Evolutionary conservation across 2,888 invertebrate species (phyloP), one percentile per base, ranked within the genome.

Genomic region (Rotaria sp.): DNA sequence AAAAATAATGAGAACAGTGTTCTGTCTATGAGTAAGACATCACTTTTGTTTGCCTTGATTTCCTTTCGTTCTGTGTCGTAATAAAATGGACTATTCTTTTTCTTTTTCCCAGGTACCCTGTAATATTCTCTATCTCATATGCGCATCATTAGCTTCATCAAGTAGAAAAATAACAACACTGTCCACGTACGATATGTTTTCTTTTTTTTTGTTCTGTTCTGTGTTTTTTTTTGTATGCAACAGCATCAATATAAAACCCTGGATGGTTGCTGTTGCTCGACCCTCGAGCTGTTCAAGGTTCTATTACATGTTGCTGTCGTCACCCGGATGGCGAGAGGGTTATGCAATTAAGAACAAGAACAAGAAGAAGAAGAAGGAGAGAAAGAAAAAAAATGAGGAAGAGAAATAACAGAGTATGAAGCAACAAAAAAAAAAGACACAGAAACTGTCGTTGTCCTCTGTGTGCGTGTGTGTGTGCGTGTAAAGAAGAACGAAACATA

Each of bases 291-390:
- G 67, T 67, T 67, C 67, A 67, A 67, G 67, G 67, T 7, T 21
- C 21, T 67, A 35, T 35, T 67, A 67, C 67, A 67, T 67, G 67
- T 67, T 13, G 67, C 35, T 67, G 67, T 67, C 67, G 67, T 67
- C 67, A 67, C 15, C 35, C 67, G 67, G 67, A 67, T 67, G 35
- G 35, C 67, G 67, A 35, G 67, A 18, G 35, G 18, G 67, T 67
- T 67, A 35, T 67, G 67, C 35, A 67, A 67, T 67, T 67, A 67
- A 67, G 67, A 67, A 35, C 30, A 67, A 67, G 67, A 67, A 67
- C 35, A 67, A 67, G 67, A 67, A 55, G 57, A 59, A 67, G 35
- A 67, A 67, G 35, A 67, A 67, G 67, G n/a, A n/a, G n/a, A n/a
- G n/a, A 57, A n/a, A 57, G 26, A n/a, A 57, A 57, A 57, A 57